These are phyloP conservation scores for Acipenser oxyrinchus DNA, from an alignment of 2,797 vertebrate species.

Conservation along the genomic window DNA sequence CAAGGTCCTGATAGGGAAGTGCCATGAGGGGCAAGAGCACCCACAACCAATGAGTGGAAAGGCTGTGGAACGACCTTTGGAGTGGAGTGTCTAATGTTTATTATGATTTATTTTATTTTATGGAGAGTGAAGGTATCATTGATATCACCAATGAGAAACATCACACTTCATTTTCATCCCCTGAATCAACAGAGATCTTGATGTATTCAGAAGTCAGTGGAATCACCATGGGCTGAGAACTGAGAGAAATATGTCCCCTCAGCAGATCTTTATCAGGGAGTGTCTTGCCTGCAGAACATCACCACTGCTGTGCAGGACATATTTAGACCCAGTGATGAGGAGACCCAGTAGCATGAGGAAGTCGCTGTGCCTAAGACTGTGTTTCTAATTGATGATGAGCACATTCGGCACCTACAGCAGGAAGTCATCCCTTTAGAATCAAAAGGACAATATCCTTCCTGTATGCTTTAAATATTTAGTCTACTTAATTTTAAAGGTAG, in stretches of 20 bases:
- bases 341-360: too few species aligned
- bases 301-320: too few species aligned
- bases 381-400: too few species aligned
- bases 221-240: constrained; percentile 14
- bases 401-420: too few species aligned
- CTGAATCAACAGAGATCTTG: constrained; percentile 14
- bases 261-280: constrained; percentile 1
- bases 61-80: constrained; percentile 13
- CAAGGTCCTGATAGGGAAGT: constrained; percentile 3
- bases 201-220: constrained; percentile 9
- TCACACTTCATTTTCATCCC: constrained; percentile 12
- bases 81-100: constrained; percentile 6
- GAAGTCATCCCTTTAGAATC: too few species aligned
- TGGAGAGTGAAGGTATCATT: constrained; percentile 14
- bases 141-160: constrained; percentile 17
- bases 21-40: constrained; percentile 10
- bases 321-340: too few species aligned
- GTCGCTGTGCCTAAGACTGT: too few species aligned
- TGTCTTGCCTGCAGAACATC: too few species aligned
- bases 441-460: too few species aligned
- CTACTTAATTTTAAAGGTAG: too few species aligned
- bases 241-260: constrained; percentile 7
- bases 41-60: neutral
- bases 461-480: too few species aligned
- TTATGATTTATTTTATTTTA: constrained; percentile 10